Evolutionary conservation across 2,888 invertebrate genomes (phyloP), one percentile per base, ranked within the genome.

Genomic region (Volucella inanis): DNA sequence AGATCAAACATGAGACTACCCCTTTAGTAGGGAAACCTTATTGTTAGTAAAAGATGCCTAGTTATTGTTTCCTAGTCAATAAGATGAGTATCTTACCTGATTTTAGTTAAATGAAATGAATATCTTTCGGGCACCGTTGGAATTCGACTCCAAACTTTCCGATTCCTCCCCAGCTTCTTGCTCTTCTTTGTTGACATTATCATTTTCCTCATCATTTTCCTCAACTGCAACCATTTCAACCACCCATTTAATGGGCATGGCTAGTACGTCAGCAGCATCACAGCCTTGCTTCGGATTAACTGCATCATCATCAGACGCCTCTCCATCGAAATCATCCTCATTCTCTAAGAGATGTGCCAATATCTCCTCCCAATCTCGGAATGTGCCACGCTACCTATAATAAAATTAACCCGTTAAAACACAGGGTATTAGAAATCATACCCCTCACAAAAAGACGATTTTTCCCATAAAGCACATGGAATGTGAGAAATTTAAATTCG

Each of bases 381-480:
- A 61, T 61, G 6, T 45, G 47, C 45, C 31, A 61, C n/a, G 18
- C 22, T 61, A 47, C 12, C 61, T 45, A 38, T 8, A 61, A 61
- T 12, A 61, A 22, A 61, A 61, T 47, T 61, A 47, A 45, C 61
- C n/a, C 8, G 8, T 61, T 61, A 45, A 61, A 47, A n/a, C 12
- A 47, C 45, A 22, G 31, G 3, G 61, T 22, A 22, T 61, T 47
- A 61, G 22, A 61, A 45, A 61, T 47, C 0, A 22, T 22, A 22
- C 2, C 2, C 18, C 2, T 22, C 18, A 22, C 18, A 22, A 22
- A 22, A 22, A 22, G 18, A 45, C 31, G 45, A 61, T 22, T 45
- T 61, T 61, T 47, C 31, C n/a, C 14, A 61, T 31, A 31, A 45
- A 61, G 45, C 61, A 61, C 61, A 61, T 47, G n/a, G 45, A 61